Conservation (phyloP, 2,888 invertebrate species). For the Polietes domitor region DNA sequence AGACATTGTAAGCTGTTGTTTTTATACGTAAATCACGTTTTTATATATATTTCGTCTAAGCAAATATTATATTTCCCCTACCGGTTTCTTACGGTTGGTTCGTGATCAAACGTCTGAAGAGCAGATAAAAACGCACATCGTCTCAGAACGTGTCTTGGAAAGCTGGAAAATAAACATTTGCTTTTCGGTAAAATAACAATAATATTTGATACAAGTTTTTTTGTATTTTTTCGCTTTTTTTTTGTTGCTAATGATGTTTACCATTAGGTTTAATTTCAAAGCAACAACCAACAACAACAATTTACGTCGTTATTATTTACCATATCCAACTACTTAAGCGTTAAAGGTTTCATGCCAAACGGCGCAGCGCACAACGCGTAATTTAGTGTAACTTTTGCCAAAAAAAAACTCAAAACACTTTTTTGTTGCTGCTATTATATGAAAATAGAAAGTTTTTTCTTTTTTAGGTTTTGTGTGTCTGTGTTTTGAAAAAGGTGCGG, state of each 20-base stretch:
- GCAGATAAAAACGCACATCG: neutral
- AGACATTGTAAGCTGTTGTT: conserved; percentile 43
- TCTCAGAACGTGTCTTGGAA: neutral
- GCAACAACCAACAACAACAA: neutral
- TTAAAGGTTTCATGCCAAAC: neutral
- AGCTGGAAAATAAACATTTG: neutral
- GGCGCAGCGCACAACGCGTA: neutral
- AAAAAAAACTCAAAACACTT: neutral
- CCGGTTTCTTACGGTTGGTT: neutral
- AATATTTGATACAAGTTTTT: neutral
- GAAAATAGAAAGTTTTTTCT: conserved; percentile 39
- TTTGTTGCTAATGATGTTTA: neutral
- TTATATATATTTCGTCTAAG: conserved; percentile 22
- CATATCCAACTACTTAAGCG: no score
- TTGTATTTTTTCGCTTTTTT: no score
- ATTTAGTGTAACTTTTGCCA: neutral
- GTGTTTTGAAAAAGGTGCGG: conserved; percentile 29
- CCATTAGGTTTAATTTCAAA: neutral
- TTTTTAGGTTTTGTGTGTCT: neutral
- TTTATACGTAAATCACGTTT: conserved; percentile 63
- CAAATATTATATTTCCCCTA: conserved; percentile 13
- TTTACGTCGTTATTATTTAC: no score
- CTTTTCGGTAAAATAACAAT: neutral
- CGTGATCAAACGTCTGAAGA: neutral
- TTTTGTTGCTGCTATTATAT: conserved; percentile 6